phyloP scores from a whole-genome alignment of 2,113 vertebrate species.

The Prochilodus magdalenae region DNA sequence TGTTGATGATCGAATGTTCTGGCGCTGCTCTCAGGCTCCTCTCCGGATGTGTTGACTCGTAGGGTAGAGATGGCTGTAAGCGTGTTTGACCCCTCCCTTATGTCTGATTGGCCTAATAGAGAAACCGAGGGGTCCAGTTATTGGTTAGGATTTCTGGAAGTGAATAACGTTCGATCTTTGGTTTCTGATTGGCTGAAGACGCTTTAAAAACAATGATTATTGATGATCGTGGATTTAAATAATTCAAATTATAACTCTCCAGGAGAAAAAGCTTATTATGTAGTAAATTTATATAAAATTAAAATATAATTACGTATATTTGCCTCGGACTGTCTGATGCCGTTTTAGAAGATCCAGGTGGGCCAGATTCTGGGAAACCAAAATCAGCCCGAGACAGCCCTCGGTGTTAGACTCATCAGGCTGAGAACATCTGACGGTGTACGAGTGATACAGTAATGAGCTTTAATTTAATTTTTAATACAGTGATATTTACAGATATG shows the following conservation, averaged over 20 bases:
- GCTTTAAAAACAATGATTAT: not conserved
- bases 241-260: no score
- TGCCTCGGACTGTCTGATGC: not conserved
- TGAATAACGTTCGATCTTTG: not conserved
- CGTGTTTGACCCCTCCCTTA: conserved; percentile 48
- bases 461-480: no score
- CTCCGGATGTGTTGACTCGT: conserved; percentile 35
- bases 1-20: conserved; percentile 9
- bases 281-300: no score
- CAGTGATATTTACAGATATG: no score
- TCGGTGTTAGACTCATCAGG: no score
- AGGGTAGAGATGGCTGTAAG: conserved; percentile 33
- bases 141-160: not conserved
- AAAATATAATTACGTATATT: no score
- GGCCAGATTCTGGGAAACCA: no score
- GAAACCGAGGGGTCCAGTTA: conserved; percentile 32
- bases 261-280: no score
- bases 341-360: not conserved
- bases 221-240: not conserved
- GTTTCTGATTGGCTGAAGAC: not conserved
- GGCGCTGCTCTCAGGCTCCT: conserved; percentile 12
- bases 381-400: no score
- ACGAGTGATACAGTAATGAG: no score
- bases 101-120: conserved; percentile 53
- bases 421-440: no score